Conservation (phyloP, 2,113 vertebrate species). For the Albula goreensis region DNA sequence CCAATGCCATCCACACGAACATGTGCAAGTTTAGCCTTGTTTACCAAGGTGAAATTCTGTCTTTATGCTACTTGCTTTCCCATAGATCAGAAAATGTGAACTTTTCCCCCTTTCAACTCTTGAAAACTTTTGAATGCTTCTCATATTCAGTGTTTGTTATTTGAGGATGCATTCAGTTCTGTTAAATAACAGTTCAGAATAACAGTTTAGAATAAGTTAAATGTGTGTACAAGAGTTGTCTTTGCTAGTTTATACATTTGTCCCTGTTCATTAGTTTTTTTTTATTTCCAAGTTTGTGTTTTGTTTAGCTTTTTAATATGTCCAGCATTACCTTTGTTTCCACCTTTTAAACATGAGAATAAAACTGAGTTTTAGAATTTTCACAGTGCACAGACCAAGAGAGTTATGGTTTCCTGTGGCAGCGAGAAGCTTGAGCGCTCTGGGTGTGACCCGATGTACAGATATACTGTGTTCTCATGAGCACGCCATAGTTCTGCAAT, state of each 20-base stretch:
- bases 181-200: too few species aligned
- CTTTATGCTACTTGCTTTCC: conserved; percentile 35
- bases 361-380: not conserved
- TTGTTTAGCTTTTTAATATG: not conserved
- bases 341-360: not conserved
- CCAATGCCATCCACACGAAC: conserved; percentile 76
- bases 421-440: not conserved
- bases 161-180: not conserved
- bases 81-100: conserved; percentile 16
- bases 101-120: not conserved
- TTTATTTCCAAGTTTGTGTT: not conserved
- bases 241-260: not conserved
- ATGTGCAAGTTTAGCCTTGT: conserved; percentile 71
- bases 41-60: conserved; percentile 35
- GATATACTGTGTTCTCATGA: conserved; percentile 1
- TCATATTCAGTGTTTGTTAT: not conserved
- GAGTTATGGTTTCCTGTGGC: not conserved
- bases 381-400: not conserved
- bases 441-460: not conserved
- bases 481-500: not conserved
- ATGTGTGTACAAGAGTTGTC: not conserved
- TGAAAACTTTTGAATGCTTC: not conserved
- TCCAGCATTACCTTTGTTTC: not conserved
- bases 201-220: too few species aligned
- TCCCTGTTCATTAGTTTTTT: not conserved